Base-by-base conservation (phyloP, 2,888 invertebrate genomes). In the Lycocerus yunnanus region DNA sequence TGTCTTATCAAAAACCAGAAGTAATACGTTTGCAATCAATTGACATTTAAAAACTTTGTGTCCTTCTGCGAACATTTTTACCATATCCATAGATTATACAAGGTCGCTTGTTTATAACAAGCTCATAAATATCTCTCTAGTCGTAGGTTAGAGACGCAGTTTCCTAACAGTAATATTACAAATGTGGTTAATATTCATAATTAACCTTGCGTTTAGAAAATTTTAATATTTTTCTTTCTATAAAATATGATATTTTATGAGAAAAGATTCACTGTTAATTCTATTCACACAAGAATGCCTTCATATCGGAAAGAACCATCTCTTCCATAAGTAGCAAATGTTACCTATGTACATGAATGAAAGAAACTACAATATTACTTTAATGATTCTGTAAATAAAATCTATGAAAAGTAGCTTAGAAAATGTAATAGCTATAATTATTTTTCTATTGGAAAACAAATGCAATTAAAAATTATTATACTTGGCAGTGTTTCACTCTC, bases 1-100 rank as follows among this genome's bases (percentile, higher is more conserved):
- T 69, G 58, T 27, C 72, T 69, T 69, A 72, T 72, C 71, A 68
- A 76, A 16, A 67, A 73, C 66, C 65, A 71, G 71, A 73, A 73
- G 69, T 70, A 68, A 67, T 43, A 65, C 21, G 18, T 63, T 15
- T n/a, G 67, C 69, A 58, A 70, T 10, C 15, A 59, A 15, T 58
- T 76, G 73, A 73, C 76, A 74, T 76, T 76, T 76, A 68, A 65
- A 71, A 71, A 72, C 61, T 68, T 24, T 27, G 67, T 66, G 75
- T 76, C 76, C 76, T 76, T 76, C 76, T 74, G 69, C 61, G 21
- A 73, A 76, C 71, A 76, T 76, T 76, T 74, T 76, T 74, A 74
- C 73, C 76, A 76, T 74, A 76, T 76, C 77, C 71, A 75, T 72
- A 71, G 77, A 77, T 77, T 77, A 77, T 77, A 73, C 77, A 77